Conservation (phyloP, 2,888 invertebrate genomes). For the Cacoxenus indagator region DNA sequence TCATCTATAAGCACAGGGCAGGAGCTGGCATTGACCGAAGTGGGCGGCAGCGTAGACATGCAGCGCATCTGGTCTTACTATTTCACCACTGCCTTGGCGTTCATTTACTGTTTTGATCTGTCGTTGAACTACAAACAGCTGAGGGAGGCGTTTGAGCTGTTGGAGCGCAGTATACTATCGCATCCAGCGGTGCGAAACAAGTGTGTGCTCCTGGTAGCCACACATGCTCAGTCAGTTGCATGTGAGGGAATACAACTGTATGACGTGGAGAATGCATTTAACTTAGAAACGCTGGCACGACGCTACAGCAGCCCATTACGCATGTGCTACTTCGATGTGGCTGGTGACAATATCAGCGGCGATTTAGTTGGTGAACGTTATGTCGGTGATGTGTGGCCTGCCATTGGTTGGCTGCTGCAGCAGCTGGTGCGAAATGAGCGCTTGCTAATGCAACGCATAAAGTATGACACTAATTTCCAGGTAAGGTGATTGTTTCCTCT, state of each 20-base stretch:
- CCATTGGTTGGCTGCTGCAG: conserved; percentile 46
- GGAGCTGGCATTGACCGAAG: conserved; percentile 59
- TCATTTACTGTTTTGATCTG: conserved; percentile 66
- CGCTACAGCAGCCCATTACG: conserved; percentile 46
- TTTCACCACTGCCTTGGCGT: conserved; percentile 46
- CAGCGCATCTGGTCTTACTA: conserved; percentile 68
- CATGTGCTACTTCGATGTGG: conserved; percentile 45
- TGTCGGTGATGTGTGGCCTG: conserved; percentile 30
- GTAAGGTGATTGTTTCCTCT: conserved; percentile 37
- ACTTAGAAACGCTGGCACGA: conserved; percentile 55
- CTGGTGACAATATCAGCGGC: background rate
- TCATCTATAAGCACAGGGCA: background rate
- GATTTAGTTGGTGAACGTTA: background rate
- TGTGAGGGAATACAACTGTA: conserved; percentile 59
- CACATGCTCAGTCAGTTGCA: conserved; percentile 51
- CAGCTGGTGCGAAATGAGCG: conserved; percentile 44
- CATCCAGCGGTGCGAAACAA: conserved; percentile 60
- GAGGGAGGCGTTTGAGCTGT: conserved; percentile 45
- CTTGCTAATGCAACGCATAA: conserved; percentile 48
- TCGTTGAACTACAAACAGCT: conserved; percentile 45
- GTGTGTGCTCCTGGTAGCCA: conserved; percentile 61
- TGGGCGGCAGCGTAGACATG: conserved; percentile 66
- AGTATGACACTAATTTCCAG: conserved; percentile 58
- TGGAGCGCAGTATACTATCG: conserved; percentile 47
- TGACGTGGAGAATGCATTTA: conserved; percentile 65